These are phyloP conservation scores for Eupithecia pulchellata DNA, from an alignment of 2,888 invertebrate species.

Conservation along the genomic window DNA sequence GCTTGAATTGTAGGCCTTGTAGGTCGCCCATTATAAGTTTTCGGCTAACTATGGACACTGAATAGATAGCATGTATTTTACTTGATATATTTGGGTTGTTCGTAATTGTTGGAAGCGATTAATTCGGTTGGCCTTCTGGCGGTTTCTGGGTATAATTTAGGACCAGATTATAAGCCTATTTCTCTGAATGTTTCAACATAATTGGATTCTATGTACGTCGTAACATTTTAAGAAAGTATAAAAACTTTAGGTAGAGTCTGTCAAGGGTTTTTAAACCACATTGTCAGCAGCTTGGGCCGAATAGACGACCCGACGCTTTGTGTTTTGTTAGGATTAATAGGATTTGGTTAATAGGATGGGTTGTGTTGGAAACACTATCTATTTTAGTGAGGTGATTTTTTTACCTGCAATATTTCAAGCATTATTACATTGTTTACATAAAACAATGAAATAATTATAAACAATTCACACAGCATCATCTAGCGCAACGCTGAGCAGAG, in stretches of 20 bases:
- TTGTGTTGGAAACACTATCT: too few species aligned
- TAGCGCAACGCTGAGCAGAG: too few species aligned
- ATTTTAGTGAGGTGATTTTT: too few species aligned
- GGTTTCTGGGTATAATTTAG: background rate
- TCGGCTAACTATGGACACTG: slow-evolving; percentile 12
- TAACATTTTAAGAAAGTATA: background rate
- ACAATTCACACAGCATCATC: too few species aligned
- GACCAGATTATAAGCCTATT: background rate
- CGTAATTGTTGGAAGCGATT: slow-evolving; percentile 3
- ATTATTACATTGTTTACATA: too few species aligned
- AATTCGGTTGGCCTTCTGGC: background rate
- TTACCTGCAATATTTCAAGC: too few species aligned
- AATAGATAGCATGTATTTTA: slow-evolving; percentile 1
- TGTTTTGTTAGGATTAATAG: too few species aligned
- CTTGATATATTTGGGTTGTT: slow-evolving; percentile 11
- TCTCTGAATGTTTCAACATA: background rate
- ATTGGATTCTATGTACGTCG: background rate
- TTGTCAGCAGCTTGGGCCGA: background rate
- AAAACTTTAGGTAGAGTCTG: background rate
- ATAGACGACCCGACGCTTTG: background rate
- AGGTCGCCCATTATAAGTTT: slow-evolving; percentile 33
- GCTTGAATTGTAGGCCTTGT: slow-evolving; percentile 41
- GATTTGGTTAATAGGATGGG: too few species aligned
- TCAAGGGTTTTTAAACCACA: background rate
- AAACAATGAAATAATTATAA: too few species aligned